These are phyloP conservation scores for Microplitis demolitor DNA, from an alignment of 1,140 invertebrate species.

Conservation along the genomic window DNA sequence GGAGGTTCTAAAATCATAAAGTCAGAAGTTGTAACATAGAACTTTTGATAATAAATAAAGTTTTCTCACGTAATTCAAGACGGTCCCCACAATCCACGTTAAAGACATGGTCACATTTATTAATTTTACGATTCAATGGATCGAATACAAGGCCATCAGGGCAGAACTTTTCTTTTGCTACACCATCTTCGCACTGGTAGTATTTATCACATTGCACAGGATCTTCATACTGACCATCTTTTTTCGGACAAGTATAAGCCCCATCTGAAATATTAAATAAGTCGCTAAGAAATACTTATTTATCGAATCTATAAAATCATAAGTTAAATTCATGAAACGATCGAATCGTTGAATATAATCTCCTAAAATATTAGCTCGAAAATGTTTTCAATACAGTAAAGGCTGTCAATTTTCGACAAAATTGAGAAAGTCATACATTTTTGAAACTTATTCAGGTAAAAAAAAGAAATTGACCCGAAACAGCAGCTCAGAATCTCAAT, in stretches of 20 bases:
- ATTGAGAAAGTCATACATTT: too few species aligned
- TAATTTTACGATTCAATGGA: slow-evolving; percentile 78
- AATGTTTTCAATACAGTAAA: too few species aligned
- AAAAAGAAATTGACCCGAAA: too few species aligned
- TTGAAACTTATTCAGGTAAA: too few species aligned
- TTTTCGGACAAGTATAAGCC: slow-evolving; percentile 74
- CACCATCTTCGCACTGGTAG: slow-evolving; percentile 78
- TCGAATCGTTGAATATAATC: too few species aligned
- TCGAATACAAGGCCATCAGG: slow-evolving; percentile 88
- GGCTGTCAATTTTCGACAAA: too few species aligned
- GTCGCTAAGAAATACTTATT: too few species aligned
- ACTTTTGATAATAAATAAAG: slow-evolving; percentile 50
- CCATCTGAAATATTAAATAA: slow-evolving; percentile 60
- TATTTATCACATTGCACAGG: slow-evolving; percentile 83
- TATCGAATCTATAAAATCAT: too few species aligned
- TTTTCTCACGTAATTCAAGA: slow-evolving; percentile 77
- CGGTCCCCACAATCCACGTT: slow-evolving; percentile 87
- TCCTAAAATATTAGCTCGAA: too few species aligned
- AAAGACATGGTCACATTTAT: slow-evolving; percentile 90
- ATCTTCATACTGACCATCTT: slow-evolving; percentile 80
- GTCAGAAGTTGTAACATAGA: slow-evolving; percentile 9
- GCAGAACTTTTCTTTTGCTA: slow-evolving; percentile 76
- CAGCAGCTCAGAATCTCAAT: too few species aligned
- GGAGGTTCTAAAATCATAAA: slow-evolving; percentile 70
- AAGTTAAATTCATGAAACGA: too few species aligned